Evolutionary conservation across 2,797 vertebrate species (phyloP).

Genomic region (Hapalemur alaotrensis): DNA sequence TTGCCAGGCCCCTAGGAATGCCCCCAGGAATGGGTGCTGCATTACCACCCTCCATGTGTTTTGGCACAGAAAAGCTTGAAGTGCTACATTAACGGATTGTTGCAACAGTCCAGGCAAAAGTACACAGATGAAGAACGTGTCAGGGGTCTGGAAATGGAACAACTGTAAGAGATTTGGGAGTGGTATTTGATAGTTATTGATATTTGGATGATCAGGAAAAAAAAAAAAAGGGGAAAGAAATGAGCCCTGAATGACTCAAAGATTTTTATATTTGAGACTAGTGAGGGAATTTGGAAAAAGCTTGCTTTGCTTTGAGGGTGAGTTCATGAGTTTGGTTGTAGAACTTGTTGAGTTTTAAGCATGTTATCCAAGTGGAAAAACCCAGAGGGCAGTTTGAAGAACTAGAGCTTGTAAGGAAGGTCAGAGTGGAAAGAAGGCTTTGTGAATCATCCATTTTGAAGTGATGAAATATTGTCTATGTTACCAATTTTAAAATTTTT

Average conservation of each 20-base stretch:
- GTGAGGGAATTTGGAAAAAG: neutral
- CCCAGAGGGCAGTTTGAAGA: neutral
- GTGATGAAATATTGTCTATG: neutral
- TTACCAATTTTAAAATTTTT: neutral
- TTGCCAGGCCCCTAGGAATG: neutral
- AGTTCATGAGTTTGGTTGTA: neutral
- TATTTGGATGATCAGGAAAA: neutral
- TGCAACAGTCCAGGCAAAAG: neutral
- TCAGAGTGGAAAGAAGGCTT: neutral
- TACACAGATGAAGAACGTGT: neutral
- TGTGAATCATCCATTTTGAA: neutral
- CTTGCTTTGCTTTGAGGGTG: neutral
- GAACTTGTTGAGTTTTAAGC: neutral
- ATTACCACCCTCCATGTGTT: neutral
- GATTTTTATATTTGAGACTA: neutral
- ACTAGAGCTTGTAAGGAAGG: neutral
- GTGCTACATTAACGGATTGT: too few species aligned
- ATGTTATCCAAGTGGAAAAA: conserved; percentile 20
- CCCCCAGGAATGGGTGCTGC: neutral
- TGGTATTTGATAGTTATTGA: neutral
- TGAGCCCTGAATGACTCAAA: neutral
- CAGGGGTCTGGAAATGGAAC: neutral
- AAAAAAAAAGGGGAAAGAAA: neutral
- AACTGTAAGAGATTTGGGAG: neutral
- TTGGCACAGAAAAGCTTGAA: neutral